Evolutionary conservation across 2,888 invertebrate genomes (phyloP).

Genomic region (Cremastobaeus sp.): DNA sequence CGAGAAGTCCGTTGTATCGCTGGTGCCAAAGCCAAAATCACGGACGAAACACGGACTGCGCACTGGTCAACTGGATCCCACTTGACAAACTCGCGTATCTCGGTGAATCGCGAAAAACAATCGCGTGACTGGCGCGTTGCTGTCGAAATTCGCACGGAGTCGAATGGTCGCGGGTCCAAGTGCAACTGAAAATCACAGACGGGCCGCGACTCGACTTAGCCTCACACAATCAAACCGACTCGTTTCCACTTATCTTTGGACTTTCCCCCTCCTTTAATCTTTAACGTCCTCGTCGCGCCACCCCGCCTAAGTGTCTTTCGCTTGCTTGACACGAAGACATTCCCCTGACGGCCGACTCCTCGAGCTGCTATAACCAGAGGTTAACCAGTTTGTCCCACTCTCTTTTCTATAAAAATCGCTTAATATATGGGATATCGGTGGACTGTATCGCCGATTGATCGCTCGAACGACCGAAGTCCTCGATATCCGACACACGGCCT

Average conservation of each 20-base stretch:
- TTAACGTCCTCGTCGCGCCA: slow-evolving; percentile 45
- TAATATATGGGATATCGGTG: slow-evolving; percentile 29
- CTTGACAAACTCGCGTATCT: slow-evolving; percentile 11
- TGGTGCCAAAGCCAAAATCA: slow-evolving; percentile 67
- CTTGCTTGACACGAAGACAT: slow-evolving; percentile 36
- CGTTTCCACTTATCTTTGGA: slow-evolving; percentile 77
- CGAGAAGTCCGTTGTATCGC: slow-evolving; percentile 71
- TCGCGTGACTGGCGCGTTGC: too few relatives aligned
- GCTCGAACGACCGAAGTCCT: too few relatives aligned
- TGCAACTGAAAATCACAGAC: slow-evolving; percentile 40
- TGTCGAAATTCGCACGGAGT: background rate
- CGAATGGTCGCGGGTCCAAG: background rate
- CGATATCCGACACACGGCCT: background rate
- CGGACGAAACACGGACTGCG: slow-evolving; percentile 19
- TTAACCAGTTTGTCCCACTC: slow-evolving; percentile 78
- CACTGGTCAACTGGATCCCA: slow-evolving; percentile 4
- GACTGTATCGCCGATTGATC: slow-evolving; percentile 7
- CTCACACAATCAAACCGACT: slow-evolving; percentile 62
- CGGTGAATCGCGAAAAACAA: background rate
- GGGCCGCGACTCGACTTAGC: slow-evolving; percentile 23
- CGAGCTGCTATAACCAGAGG: slow-evolving; percentile 70
- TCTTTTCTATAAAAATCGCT: slow-evolving; percentile 68
- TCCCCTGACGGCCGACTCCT: slow-evolving; percentile 64
- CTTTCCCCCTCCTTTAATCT: slow-evolving; percentile 72
- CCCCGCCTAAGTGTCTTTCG: slow-evolving; percentile 36